A percentile compares a stretch with the other conserved stretches of the same genome.
These are phyloP conservation scores for Drepana arcuata DNA, from an alignment of 1,140 invertebrate species.

Conservation along the genomic window DNA sequence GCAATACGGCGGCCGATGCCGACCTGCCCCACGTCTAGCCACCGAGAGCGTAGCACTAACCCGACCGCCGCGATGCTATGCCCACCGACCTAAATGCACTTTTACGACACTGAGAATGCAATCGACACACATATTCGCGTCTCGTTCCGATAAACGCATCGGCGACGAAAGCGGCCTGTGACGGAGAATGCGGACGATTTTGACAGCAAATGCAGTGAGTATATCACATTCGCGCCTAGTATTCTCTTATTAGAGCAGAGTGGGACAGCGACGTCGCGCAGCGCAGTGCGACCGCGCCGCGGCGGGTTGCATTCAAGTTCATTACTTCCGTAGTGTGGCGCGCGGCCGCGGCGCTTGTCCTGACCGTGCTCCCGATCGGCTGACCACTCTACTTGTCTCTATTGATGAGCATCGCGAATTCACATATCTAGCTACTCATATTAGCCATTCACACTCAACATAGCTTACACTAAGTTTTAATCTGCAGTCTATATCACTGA, in stretches of 20 bases:
- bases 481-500: too few relatives aligned
- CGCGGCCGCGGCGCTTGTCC: conserved; percentile 26
- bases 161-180: conserved; percentile 68
- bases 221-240: conserved; percentile 59
- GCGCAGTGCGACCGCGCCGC: conserved; percentile 44
- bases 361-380: conserved; percentile 61
- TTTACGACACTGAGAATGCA: conserved; percentile 65
- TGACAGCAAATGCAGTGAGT: conserved; percentile 65
- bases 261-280: conserved; percentile 45
- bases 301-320: conserved; percentile 69
- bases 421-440: too few relatives aligned
- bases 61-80: conserved; percentile 46
- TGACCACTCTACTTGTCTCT: too few relatives aligned
- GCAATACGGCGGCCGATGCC: conserved; percentile 40
- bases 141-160: conserved; percentile 70
- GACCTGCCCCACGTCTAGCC: conserved; percentile 68
- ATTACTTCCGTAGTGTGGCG: conserved; percentile 66
- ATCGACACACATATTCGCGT: conserved; percentile 69
- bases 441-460: too few relatives aligned
- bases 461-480: too few relatives aligned
- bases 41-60: conserved; percentile 57
- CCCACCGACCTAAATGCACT: conserved; percentile 71
- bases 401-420: conserved; percentile 22
- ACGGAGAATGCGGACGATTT: conserved; percentile 69
- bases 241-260: conserved; percentile 44